phyloP scores from a whole-genome alignment of 2,888 invertebrate species.

The Deilephila elpenor region DNA sequence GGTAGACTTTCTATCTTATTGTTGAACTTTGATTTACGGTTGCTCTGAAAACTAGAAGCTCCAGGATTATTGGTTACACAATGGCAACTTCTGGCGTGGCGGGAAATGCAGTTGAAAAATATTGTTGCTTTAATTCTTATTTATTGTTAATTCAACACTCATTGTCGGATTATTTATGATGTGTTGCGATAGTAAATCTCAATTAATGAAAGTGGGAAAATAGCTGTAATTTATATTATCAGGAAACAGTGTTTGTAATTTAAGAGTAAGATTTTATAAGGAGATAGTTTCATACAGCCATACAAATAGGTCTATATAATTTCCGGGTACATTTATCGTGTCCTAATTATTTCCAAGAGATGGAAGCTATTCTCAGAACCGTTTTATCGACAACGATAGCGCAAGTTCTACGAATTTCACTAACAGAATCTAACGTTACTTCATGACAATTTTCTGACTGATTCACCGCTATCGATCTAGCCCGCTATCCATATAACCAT shows the following conservation, averaged over 20 bases:
- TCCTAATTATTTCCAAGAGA: too few species aligned
- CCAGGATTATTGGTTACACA: constrained; percentile 26
- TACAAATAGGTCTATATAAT: too few species aligned
- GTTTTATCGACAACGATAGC: too few species aligned
- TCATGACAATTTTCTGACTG: too few species aligned
- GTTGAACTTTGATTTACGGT: constrained; percentile 59
- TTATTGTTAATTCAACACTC: constrained; percentile 6
- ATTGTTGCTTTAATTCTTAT: background rate
- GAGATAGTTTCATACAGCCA: too few species aligned
- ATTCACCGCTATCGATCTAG: too few species aligned
- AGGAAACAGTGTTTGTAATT: background rate
- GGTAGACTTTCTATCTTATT: constrained; percentile 65
- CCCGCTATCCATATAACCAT: too few species aligned
- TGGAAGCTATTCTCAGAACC: too few species aligned
- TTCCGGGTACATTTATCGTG: too few species aligned
- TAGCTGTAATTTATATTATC: background rate
- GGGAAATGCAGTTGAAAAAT: constrained; percentile 21
- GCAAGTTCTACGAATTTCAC: too few species aligned
- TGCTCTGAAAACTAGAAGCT: constrained; percentile 40
- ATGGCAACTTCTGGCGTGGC: background rate
- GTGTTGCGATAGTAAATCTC: background rate
- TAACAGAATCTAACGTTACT: too few species aligned
- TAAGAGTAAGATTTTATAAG: too few species aligned
- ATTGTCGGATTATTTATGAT: constrained; percentile 7
- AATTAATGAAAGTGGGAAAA: background rate